Conservation (phyloP, 92 coral and sea anemone genomes). For the Bergia sp. region DNA sequence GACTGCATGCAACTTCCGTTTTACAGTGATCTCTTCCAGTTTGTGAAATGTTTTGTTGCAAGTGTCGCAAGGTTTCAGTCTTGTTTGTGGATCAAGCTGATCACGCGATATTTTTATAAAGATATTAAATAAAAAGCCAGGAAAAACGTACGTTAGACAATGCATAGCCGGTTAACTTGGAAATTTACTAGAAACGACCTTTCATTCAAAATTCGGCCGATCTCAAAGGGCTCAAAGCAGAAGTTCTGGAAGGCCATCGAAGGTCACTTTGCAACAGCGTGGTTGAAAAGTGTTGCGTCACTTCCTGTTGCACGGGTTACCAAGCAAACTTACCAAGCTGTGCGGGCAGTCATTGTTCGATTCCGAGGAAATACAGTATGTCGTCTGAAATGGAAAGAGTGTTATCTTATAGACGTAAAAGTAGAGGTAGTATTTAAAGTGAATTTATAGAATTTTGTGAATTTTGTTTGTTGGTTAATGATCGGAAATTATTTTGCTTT, state of each 20-base stretch:
- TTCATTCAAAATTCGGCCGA: too few relatives aligned
- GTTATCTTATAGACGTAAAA: neutral
- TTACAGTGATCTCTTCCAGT: too few relatives aligned
- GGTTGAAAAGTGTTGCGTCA: constrained; percentile 10
- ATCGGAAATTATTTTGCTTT: neutral
- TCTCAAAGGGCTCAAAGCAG: too few relatives aligned
- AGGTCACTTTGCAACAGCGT: neutral
- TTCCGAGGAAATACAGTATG: neutral
- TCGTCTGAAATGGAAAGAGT: neutral
- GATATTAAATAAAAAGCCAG: neutral
- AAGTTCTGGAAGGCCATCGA: neutral
- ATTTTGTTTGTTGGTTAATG: neutral
- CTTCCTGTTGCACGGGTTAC: constrained; percentile 28
- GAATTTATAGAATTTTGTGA: neutral
- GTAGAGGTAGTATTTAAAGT: constrained; percentile 16
- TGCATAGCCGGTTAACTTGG: too few relatives aligned
- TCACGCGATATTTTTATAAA: too few relatives aligned
- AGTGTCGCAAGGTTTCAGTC: neutral
- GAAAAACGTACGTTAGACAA: neutral
- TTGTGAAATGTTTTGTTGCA: too few relatives aligned
- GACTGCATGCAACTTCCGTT: too few relatives aligned
- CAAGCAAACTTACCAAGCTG: neutral
- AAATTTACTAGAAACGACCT: too few relatives aligned
- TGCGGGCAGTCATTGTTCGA: neutral
- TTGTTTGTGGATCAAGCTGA: neutral